Base-by-base conservation (phyloP, 2,797 vertebrate species). In the Notoglanidium macrostoma region DNA sequence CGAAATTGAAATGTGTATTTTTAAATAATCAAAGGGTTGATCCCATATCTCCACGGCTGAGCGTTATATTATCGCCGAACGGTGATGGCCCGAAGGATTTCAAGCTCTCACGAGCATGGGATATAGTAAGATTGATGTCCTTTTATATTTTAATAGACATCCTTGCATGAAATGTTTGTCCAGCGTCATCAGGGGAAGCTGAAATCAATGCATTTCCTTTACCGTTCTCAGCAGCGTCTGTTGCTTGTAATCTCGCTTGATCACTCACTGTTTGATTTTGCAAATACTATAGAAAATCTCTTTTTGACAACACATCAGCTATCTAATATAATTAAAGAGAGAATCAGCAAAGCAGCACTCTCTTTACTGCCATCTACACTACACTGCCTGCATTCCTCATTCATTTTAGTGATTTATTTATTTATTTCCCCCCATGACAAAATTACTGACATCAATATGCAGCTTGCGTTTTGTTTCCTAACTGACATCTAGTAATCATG, bases 401-500 rank as follows among this genome's bases (percentile, higher is more conserved):
- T 79, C 19, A 59, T 80, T 80, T 80, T 21, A 44, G 19, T 8
- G 23, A 7, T 61, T 11, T 79, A 4, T 14, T 26, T 73, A 5
- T 46, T 10, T 5, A 3, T 3, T 1, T 12, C 74, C 1, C 26
- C n/a, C 74, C 2, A 2, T 35, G 57, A 57, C 29, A 21, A 78
- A 79, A 79, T 80, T 80, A 61, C 32, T 3, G 11, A 2, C 78
- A 61, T 80, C 57, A 46, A 81, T 81, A 81, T 81, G 35, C 78
- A 81, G 40, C 78, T 61, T 80, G 32, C 44, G 29, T 67, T 61
- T 68, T 54, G 63, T 67, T 83, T 68, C 65, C 44, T 67, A 29
- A 51, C 44, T 83, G 46, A 26, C 63, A 83, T 68, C 63, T n/a
- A 51, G 63, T 73, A 8, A 54, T 68, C 83, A 70, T 76, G 86